Conservation (phyloP, 2,888 invertebrate genomes). For the Yponomeuta evonymella region DNA sequence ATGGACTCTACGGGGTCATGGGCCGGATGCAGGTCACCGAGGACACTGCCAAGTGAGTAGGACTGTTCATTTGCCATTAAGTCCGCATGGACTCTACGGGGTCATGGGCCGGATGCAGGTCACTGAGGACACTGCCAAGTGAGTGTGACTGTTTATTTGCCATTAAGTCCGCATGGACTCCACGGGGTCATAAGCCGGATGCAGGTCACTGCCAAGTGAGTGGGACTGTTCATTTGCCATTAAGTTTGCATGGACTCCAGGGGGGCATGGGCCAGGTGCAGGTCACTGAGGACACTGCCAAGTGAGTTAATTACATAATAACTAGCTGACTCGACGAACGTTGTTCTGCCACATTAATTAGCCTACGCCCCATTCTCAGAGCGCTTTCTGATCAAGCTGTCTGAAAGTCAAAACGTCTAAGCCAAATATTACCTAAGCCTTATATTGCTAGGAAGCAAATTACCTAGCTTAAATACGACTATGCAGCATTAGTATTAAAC, state of each 20-base stretch:
- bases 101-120: background rate
- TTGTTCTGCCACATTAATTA: too few species aligned
- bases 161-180: slow-evolving; percentile 86
- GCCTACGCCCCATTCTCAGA: too few species aligned
- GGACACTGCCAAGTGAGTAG: slow-evolving; percentile 61
- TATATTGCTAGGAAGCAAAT: too few species aligned
- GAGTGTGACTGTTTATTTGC: too few species aligned
- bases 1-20: slow-evolving; percentile 91
- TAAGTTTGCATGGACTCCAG: background rate
- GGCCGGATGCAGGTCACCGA: slow-evolving; percentile 86
- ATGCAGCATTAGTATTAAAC: too few species aligned
- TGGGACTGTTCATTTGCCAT: background rate
- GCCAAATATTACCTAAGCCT: too few species aligned
- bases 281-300: slow-evolving; percentile 28
- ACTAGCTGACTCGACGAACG: too few species aligned
- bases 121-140: too few species aligned
- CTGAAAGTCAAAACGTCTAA: too few species aligned
- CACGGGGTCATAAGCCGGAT: slow-evolving; percentile 92
- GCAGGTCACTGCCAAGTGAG: slow-evolving; percentile 80
- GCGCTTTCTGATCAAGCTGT: too few species aligned
- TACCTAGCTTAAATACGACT: too few species aligned
- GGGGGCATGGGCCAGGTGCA: too few species aligned
- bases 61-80: background rate
- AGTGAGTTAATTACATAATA: slow-evolving; percentile 32
- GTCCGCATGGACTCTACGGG: background rate